phyloP scores from a whole-genome alignment of 2,888 invertebrate species.

The Agriopis aurantiaria region DNA sequence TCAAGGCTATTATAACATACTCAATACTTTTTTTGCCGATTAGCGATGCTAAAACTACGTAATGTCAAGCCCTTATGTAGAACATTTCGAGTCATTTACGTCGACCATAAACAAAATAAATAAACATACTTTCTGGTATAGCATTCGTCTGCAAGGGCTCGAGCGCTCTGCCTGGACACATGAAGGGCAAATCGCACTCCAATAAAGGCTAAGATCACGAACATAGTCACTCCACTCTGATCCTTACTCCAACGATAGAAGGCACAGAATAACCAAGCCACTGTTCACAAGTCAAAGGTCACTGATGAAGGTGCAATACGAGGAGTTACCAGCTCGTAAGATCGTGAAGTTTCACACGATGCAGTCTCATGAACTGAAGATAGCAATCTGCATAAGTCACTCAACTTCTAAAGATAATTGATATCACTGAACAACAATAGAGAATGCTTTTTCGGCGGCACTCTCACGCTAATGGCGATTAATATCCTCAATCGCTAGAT shows the following conservation, averaged over 20 bases:
- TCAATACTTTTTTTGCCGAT: too few species aligned
- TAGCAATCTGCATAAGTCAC: slow-evolving; percentile 12
- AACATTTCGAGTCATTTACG: slow-evolving; percentile 3
- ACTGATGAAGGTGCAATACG: slow-evolving; percentile 18
- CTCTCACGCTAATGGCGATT: not conserved
- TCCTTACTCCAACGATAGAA: slow-evolving; percentile 38
- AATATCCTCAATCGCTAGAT: slow-evolving; percentile 6
- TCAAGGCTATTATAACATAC: too few species aligned
- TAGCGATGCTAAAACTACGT: too few species aligned
- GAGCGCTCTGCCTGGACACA: slow-evolving; percentile 80
- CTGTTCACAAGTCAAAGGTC: slow-evolving; percentile 30
- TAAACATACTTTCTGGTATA: slow-evolving; percentile 80
- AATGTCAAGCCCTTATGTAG: not conserved
- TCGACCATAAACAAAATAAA: slow-evolving; percentile 27
- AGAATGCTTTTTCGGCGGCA: slow-evolving; percentile 9
- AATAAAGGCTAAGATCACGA: slow-evolving; percentile 80
- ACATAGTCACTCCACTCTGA: slow-evolving; percentile 68
- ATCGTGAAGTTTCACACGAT: slow-evolving; percentile 16
- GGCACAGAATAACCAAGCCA: slow-evolving; percentile 29
- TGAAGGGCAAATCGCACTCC: slow-evolving; percentile 79
- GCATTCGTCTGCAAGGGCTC: slow-evolving; percentile 81
- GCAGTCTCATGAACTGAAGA: not conserved
- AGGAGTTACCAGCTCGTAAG: slow-evolving; percentile 16
- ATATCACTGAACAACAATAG: slow-evolving; percentile 16
- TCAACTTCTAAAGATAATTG: slow-evolving; percentile 7